These are phyloP conservation scores for Fulica atra DNA, from an alignment of 2,113 vertebrate species.

Conservation along the genomic window DNA sequence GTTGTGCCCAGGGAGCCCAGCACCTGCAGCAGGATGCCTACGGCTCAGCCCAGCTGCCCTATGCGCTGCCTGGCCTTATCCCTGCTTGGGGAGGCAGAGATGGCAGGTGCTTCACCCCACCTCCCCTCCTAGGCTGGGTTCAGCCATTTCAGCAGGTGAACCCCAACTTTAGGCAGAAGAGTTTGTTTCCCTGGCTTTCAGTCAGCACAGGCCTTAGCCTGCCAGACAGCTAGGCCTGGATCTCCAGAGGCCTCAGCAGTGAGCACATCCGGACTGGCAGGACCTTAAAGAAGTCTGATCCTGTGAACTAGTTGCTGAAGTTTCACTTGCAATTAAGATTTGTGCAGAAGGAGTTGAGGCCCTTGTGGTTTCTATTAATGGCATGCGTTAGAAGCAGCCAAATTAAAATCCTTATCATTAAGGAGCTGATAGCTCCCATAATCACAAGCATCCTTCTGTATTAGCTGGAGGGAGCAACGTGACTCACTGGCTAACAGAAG, in stretches of 20 bases:
- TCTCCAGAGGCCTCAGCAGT: background rate
- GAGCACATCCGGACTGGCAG: background rate
- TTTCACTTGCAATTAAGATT: conserved; percentile 22
- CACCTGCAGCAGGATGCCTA: fast-evolving
- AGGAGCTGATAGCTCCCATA: conserved; percentile 30
- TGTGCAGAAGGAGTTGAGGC: background rate
- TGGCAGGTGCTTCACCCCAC: fast-evolving
- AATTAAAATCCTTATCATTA: conserved; percentile 55
- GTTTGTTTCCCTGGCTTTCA: background rate
- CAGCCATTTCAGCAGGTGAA: background rate
- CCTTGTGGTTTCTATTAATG: conserved; percentile 36
- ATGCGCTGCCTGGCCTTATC: fast-evolving
- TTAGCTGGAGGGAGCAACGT: background rate
- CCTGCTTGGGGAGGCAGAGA: background rate
- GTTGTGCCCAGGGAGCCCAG: background rate
- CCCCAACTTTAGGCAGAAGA: background rate
- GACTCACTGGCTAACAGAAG: conserved; percentile 1
- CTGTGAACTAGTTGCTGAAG: background rate
- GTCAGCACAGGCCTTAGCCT: background rate
- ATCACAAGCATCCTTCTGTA: background rate
- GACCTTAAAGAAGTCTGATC: background rate
- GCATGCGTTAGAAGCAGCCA: conserved; percentile 1
- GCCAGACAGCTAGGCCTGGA: background rate
- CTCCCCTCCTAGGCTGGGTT: background rate
- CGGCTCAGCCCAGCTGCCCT: fast-evolving